Evolutionary conservation across 2,888 invertebrate species (phyloP), one percentile per base, ranked within the genome.

Genomic region (Bembecia ichneumoniformis): DNA sequence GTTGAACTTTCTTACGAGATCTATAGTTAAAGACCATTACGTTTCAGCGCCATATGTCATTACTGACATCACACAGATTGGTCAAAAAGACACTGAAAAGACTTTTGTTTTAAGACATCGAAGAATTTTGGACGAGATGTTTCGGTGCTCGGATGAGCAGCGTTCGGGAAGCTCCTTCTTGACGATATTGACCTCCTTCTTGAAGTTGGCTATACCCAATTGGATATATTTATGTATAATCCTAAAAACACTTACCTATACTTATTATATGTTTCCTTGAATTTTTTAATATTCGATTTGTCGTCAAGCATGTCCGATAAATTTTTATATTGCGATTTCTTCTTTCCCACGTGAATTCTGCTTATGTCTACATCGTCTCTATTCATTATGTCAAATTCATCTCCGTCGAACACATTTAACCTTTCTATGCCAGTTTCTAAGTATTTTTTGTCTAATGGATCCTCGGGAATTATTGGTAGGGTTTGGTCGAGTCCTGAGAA

Each of bases 341-440:
- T 89, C 62, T 91, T 91, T 34, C 91, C 91, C 1, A 74, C 63
- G 59, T 87, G 86, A n/a, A 88, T 77, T 51, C 68, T 71, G 3
- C 62, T 59, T 1, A 82, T 52, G 57, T 87, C 87, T 1, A 93
- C 88, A 57, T 88, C 82, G 47, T 91, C 89, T 13, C 88, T 66
- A 51, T 89, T 90, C 89, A 94, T 93, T 1, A 94, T 87, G 69
- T 94, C 94, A 74, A 94, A 94, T 66, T 93, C 89, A 68, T 94
- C 94, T 79, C 91, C 91, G 63, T 94, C 94, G 68, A 90, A 93
- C 10, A 95, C 87, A 73, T 93, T 94, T 46, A 89, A 81, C 46
- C 93, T 79, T 46, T 89, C 79, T 9, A 90, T 68, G 14, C 90
- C 90, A 0, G 89, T 90, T 56, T 89, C 83, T 1, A 84, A 60